Evolutionary conservation across 2,113 vertebrate genomes (phyloP).

Genomic region (Erythrocercus mccallii): DNA sequence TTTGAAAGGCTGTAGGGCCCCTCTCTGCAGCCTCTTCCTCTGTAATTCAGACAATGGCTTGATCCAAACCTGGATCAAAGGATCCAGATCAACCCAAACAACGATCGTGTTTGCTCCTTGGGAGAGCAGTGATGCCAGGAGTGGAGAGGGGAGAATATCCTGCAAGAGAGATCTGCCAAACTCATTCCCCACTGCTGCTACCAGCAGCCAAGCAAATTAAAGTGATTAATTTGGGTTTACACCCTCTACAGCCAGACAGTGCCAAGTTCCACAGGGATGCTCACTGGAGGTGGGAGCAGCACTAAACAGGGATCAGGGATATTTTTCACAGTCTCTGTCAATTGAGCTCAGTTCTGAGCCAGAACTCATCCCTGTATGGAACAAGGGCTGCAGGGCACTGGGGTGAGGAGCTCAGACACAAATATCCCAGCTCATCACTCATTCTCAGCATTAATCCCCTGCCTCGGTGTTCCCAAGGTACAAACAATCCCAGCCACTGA

Average conservation of each 20-base stretch:
- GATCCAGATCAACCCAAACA: fast-evolving
- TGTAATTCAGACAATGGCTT: background rate
- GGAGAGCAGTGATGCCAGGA: background rate
- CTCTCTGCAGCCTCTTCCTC: background rate
- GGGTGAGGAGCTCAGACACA: background rate
- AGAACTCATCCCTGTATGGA: fast-evolving
- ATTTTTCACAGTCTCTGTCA: fast-evolving
- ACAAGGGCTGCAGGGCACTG: background rate
- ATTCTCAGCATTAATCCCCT: background rate
- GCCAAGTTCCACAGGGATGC: background rate
- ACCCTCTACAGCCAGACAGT: background rate
- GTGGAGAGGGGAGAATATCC: background rate
- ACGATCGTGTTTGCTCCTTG: fast-evolving
- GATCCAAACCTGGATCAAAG: background rate
- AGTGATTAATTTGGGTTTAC: background rate
- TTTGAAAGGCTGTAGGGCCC: background rate
- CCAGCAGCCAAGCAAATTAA: background rate
- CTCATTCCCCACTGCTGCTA: background rate
- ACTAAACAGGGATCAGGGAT: background rate
- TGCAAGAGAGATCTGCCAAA: background rate
- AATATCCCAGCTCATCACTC: background rate
- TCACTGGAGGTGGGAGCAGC: background rate
- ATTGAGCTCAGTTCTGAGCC: background rate
- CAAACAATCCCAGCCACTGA: background rate
- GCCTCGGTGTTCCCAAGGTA: background rate